These are phyloP conservation scores for Triplophysa dalaica DNA, from an alignment of 2,113 vertebrate genomes.

Conservation along the genomic window DNA sequence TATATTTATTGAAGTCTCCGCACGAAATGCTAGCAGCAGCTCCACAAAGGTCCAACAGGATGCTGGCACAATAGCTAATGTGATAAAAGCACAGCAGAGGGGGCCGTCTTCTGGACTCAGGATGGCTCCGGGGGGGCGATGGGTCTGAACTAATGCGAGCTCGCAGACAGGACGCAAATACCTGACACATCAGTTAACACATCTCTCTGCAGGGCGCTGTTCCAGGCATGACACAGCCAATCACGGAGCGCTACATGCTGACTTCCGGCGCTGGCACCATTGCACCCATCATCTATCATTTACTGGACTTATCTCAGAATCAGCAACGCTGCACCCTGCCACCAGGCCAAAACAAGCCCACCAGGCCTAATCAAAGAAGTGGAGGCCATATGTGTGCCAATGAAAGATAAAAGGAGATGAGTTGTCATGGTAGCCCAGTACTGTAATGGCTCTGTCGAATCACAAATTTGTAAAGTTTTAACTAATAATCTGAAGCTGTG, in stretches of 20 bases:
- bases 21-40: constrained; percentile 26
- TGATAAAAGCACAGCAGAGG: constrained; percentile 45
- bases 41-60: constrained; percentile 37
- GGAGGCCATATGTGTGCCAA: constrained; percentile 1
- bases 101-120: constrained; percentile 50
- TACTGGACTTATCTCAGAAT: constrained; percentile 38
- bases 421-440: constrained; percentile 8
- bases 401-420: constrained; percentile 3
- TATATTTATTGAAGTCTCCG: constrained; percentile 15
- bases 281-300: constrained; percentile 52
- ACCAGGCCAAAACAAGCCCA: constrained; percentile 1
- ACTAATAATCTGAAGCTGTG: neutral
- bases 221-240: constrained; percentile 47
- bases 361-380: constrained; percentile 1
- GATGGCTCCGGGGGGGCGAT: constrained; percentile 34
- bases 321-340: constrained; percentile 13
- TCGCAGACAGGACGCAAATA: constrained; percentile 50
- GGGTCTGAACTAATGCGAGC: constrained; percentile 45
- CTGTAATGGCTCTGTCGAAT: constrained; percentile 12
- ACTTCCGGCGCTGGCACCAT: constrained; percentile 25
- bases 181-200: constrained; percentile 56
- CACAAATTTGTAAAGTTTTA: constrained; percentile 10
- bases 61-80: constrained; percentile 48
- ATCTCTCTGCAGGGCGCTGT: constrained; percentile 38
- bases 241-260: constrained; percentile 34